Conservation (phyloP, 2,113 vertebrate species). For the Tichodroma muraria region DNA sequence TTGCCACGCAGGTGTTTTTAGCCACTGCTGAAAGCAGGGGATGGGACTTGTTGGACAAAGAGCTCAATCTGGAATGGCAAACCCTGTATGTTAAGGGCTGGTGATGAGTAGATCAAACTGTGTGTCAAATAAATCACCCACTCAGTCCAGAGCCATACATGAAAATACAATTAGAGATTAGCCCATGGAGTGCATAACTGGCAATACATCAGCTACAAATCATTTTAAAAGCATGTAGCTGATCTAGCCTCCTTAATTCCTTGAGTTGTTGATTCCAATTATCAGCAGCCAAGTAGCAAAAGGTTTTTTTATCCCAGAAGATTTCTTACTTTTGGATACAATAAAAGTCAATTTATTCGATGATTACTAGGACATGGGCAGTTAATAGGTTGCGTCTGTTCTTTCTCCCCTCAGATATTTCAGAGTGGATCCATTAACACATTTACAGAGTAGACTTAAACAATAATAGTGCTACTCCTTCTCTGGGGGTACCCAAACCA, state of each 20-base stretch:
- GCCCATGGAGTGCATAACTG: constrained; percentile 45
- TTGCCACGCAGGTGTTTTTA: background rate
- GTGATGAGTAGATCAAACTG: background rate
- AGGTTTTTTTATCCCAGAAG: constrained; percentile 52
- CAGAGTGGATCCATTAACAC: constrained; percentile 62
- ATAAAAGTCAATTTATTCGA: constrained; percentile 64
- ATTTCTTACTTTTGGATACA: constrained; percentile 58
- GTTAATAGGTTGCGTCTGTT: constrained; percentile 55
- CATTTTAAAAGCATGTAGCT: constrained; percentile 54
- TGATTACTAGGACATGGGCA: constrained; percentile 53
- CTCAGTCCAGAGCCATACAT: constrained; percentile 46
- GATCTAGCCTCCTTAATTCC: constrained; percentile 47
- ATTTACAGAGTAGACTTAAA: constrained; percentile 62
- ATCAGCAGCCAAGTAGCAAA: constrained; percentile 55
- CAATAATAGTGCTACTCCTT: constrained; percentile 50
- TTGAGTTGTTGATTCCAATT: constrained; percentile 59
- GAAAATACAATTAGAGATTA: constrained; percentile 64
- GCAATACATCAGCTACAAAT: constrained; percentile 51
- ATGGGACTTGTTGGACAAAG: background rate
- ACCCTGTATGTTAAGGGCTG: background rate
- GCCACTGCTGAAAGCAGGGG: background rate
- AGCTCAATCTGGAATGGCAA: background rate
- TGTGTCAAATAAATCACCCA: constrained; percentile 54
- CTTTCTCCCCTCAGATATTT: constrained; percentile 46
- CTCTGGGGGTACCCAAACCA: constrained; percentile 58